These are phyloP conservation scores for Parnassius apollo DNA, from an alignment of 2,888 invertebrate genomes.

Conservation along the genomic window DNA sequence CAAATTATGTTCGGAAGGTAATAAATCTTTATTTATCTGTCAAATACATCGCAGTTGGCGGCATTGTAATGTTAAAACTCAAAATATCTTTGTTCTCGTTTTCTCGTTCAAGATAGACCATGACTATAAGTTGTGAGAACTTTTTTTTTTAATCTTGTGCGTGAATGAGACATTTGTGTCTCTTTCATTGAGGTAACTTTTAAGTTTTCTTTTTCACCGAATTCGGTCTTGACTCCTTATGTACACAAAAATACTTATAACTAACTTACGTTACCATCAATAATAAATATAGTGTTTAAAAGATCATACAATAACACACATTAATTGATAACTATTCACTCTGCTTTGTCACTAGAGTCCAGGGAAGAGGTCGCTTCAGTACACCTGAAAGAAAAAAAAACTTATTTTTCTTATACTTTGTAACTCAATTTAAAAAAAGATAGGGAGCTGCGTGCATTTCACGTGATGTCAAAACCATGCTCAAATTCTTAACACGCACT, in stretches of 20 bases:
- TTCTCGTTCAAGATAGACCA: neutral
- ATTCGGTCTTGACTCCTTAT: conserved; percentile 44
- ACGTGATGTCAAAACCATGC: too few species aligned
- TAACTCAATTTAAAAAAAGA: too few species aligned
- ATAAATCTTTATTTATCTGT: neutral
- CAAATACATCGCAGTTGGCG: neutral
- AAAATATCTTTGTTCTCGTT: neutral
- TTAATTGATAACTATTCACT: conserved; percentile 45
- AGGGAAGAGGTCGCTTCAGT: conserved; percentile 11
- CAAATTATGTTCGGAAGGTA: neutral
- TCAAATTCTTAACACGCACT: too few species aligned
- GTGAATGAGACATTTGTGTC: conserved; percentile 15
- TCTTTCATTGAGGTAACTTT: conserved; percentile 42
- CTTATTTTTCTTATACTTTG: conserved; percentile 8
- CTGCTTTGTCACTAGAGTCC: conserved; percentile 53
- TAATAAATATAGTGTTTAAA: conserved; percentile 62
- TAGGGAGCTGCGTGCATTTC: too few species aligned
- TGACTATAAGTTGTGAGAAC: neutral
- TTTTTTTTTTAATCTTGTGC: conserved; percentile 18
- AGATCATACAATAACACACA: conserved; percentile 49
- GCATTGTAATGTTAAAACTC: conserved; percentile 1
- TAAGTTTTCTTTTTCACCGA: conserved; percentile 33
- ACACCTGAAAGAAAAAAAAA: conserved; percentile 30
- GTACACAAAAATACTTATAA: conserved; percentile 45
- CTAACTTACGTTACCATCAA: conserved; percentile 38